Evolutionary conservation across 2,113 vertebrate genomes (phyloP).

Genomic region (Aldabrachelys gigantea): DNA sequence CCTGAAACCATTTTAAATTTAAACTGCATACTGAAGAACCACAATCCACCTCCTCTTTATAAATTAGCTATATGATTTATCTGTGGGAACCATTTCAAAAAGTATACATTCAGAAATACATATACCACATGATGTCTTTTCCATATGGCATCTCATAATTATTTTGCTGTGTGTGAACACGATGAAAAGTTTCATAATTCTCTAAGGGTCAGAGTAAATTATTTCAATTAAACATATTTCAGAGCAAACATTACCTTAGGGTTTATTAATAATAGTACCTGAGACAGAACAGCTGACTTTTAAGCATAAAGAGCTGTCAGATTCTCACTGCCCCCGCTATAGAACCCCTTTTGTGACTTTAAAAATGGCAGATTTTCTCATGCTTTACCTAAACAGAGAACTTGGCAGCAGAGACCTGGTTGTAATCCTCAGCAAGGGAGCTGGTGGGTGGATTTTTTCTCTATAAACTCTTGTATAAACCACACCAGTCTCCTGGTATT

Average conservation of each 20-base stretch:
- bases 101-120: constrained; percentile 84
- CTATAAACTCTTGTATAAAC: constrained; percentile 91
- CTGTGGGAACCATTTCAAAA: constrained; percentile 83
- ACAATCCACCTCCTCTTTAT: constrained; percentile 80
- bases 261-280: constrained; percentile 96
- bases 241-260: constrained; percentile 86
- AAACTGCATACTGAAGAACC: constrained; percentile 73
- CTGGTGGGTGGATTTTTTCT: constrained; percentile 90
- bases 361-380: constrained; percentile 87
- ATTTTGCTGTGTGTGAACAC: constrained; percentile 88
- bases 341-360: constrained; percentile 87
- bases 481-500: constrained; percentile 92
- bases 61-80: constrained; percentile 83
- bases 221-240: constrained; percentile 89
- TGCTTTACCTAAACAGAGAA: constrained; percentile 92
- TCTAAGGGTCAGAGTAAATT: constrained; percentile 92
- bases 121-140: constrained; percentile 89
- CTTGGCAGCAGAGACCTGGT: constrained; percentile 90
- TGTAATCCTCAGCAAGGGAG: constrained; percentile 89
- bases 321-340: constrained; percentile 78
- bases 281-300: constrained; percentile 97
- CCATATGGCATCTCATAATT: constrained; percentile 86
- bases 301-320: constrained; percentile 86
- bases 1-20: constrained; percentile 77
- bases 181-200: constrained; percentile 89